Base-by-base conservation (phyloP, 2,113 vertebrate genomes). In the Cyphomyrus discorhynchus region DNA sequence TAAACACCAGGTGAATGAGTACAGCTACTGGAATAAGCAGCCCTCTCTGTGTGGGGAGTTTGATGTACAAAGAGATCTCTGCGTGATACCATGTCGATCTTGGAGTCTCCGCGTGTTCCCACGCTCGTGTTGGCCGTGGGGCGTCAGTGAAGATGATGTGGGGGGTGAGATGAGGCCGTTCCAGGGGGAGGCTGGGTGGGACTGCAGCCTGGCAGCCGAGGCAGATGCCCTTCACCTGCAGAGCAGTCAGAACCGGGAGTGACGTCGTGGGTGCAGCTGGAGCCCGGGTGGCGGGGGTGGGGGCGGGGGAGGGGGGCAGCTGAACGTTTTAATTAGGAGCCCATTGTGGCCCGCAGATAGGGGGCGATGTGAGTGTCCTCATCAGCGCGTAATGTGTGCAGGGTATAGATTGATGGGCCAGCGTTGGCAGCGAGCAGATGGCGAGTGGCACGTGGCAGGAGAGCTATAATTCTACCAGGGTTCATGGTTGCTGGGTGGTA, bases 261-360 rank as follows among this genome's bases (percentile, higher is more conserved):
- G 45, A 84, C 83, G 27, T 47, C 6, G 50, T 15, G 85, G 27
- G 27, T 19, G n/a, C 45, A 47, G 50, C 49, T 87, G 85, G 83
- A 45, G 46, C 35, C 45, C 45, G 3, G 27, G 82, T 49, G 24
- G n/a, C n/a, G 85, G 27, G 85, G 49, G 49, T 1, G 0, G 49
- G 50, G 50, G 42, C 2, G 47, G 84, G 77, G 50, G 42, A 0
- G n/a, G 84, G 77, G 19, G 5, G 6, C 85, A 53, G 49, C 85
- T 87, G 50, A 87, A 56, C 50, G 49, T 53, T 53, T 80, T 87
- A 87, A 87, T 87, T 87, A 87, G 47, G 49, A 87, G 85, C 31
- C 49, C 50, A 87, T 87, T 87, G 85, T 53, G 24, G n/a, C 50
- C 85, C n/a, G 42, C 85, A 56, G 85, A 87, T 87, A 87, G 17